Evolutionary conservation across 2,888 invertebrate species (phyloP), one percentile per base, ranked within the genome.

Genomic region (Hirtodrosophila trivittata): DNA sequence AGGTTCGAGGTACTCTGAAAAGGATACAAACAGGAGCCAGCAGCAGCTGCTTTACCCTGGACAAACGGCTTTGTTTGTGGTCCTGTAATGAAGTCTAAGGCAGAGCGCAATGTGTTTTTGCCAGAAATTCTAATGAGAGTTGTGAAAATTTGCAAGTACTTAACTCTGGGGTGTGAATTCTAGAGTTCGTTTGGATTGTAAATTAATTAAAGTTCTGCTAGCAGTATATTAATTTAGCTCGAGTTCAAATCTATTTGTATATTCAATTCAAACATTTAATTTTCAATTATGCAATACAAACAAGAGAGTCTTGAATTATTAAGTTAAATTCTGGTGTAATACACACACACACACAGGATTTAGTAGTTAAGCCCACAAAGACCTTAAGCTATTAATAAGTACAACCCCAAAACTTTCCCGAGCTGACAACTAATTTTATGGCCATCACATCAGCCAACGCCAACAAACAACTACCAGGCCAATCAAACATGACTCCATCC

Each of bases 371-470:
- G 47, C 62, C 49, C 10, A 39, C 12, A 41, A 59, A 58, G 75
- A 74, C 69, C 60, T 59, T 80, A 84, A 77, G 77, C 81, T 69
- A 77, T 77, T 77, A 84, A 84, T 77, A 80, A 77, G 56, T 59
- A 70, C 70, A 39, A 18, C 54, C 43, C 39, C 55, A 10, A 42
- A 18, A 30, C 18, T 35, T 14, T 43, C 25, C n/a, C 13, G 43
- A 50, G 70, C 73, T 67, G 74, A 63, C 71, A 63, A 74, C 85
- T 84, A 78, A 78, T 84, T 78, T 84, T 77, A 78, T 76, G 77
- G 77, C 54, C 52, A 73, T 65, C 62, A 77, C 85, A 84, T 77
- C 84, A 83, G 63, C 51, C 67, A 67, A 38, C 58, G 57, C 71
- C 72, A 80, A 41, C 65, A 73, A 72, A 66, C 75, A 80, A 72